These are phyloP conservation scores for Sarcophaga variegata DNA, from an alignment of 2,888 invertebrate species.

Conservation along the genomic window DNA sequence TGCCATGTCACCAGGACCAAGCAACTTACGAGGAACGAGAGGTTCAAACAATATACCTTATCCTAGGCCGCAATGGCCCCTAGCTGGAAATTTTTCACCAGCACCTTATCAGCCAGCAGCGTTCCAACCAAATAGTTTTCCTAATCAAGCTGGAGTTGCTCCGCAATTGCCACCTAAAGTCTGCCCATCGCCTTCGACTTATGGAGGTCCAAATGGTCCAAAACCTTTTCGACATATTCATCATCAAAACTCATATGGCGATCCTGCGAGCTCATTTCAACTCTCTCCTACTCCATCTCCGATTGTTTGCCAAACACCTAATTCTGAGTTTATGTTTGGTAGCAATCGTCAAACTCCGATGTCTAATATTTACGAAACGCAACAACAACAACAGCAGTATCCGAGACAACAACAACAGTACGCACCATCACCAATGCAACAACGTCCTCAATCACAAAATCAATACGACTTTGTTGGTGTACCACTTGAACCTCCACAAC, in stretches of 20 bases:
- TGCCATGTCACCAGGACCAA: slow-evolving; percentile 83
- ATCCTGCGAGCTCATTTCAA: slow-evolving; percentile 80
- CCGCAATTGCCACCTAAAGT: slow-evolving; percentile 69
- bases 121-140: slow-evolving; percentile 71
- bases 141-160: slow-evolving; percentile 52
- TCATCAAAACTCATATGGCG: slow-evolving; percentile 78
- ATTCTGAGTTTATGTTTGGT: slow-evolving; percentile 84
- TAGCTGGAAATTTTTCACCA: slow-evolving; percentile 78
- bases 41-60: slow-evolving; percentile 83
- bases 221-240: slow-evolving; percentile 82
- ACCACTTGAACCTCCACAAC: slow-evolving; percentile 88
- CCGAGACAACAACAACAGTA: slow-evolving; percentile 75
- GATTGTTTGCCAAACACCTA: slow-evolving; percentile 84
- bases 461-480: slow-evolving; percentile 85
- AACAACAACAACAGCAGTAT: slow-evolving; percentile 79
- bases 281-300: slow-evolving; percentile 84
- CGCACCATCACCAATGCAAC: slow-evolving; percentile 77
- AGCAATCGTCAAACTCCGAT: slow-evolving; percentile 83
- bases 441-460: slow-evolving; percentile 80
- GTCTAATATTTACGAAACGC: slow-evolving; percentile 75
- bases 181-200: slow-evolving; percentile 64
- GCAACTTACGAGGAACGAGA: slow-evolving; percentile 82
- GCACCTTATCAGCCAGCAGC: slow-evolving; percentile 77
- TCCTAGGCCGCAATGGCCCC: slow-evolving; percentile 86
- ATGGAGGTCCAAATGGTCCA: slow-evolving; percentile 78